Conservation (phyloP, 37 sponge, comb jelly and placozoan genomes). For the Ianthella basta region DNA sequence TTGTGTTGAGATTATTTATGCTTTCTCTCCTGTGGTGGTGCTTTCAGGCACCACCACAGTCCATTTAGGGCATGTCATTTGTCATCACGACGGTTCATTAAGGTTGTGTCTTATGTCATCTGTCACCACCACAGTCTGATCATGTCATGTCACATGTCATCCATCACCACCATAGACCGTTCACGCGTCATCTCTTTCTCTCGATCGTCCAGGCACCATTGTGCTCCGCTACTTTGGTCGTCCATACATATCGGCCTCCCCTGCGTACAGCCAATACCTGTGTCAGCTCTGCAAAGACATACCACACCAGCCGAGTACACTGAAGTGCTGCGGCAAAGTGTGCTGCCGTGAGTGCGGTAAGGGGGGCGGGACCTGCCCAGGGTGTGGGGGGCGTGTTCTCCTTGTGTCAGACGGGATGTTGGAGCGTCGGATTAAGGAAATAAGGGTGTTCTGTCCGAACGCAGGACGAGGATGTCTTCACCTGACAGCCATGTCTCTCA, state of each 20-base stretch:
- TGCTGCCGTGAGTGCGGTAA: background rate
- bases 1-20: too few relatives aligned
- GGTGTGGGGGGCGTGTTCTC: background rate
- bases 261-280: slow-evolving; percentile 4
- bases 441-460: slow-evolving; percentile 20
- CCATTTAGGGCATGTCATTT: too few relatives aligned
- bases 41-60: too few relatives aligned
- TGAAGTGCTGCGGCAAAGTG: slow-evolving; percentile 14
- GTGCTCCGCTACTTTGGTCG: slow-evolving; percentile 13
- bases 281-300: slow-evolving; percentile 2
- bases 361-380: background rate
- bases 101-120: too few relatives aligned
- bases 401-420: background rate
- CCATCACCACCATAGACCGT: too few relatives aligned
- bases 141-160: too few relatives aligned
- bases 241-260: slow-evolving; percentile 17
- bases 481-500: background rate
- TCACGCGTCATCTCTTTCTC: too few relatives aligned
- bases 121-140: too few relatives aligned
- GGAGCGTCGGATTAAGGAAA: background rate
- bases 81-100: too few relatives aligned
- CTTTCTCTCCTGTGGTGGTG: too few relatives aligned
- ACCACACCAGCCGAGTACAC: background rate
- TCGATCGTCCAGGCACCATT: background rate
- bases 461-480: background rate